Evolutionary conservation across 2,113 vertebrate species (phyloP).

Genomic region (Cebidichthys violaceus): DNA sequence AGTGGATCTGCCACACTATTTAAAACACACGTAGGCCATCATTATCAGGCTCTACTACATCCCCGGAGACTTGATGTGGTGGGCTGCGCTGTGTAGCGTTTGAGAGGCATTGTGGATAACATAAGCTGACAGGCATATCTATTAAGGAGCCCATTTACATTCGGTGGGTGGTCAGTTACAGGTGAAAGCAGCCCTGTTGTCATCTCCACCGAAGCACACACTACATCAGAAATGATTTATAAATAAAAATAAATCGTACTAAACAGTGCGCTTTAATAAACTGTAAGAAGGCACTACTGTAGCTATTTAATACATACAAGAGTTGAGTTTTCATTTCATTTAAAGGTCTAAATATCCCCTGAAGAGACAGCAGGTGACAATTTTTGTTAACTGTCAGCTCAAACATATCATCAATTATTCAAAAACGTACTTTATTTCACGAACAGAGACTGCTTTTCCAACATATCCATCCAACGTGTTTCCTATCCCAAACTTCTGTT

Average conservation of each 20-base stretch:
- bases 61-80: slow-evolving; percentile 52
- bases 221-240: slow-evolving; percentile 8
- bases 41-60: slow-evolving; percentile 53
- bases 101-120: slow-evolving; percentile 65
- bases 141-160: slow-evolving; percentile 62
- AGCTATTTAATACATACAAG: neutral
- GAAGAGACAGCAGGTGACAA: slow-evolving; percentile 31
- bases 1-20: slow-evolving; percentile 47
- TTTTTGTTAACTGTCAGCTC: slow-evolving; percentile 42
- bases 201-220: slow-evolving; percentile 28
- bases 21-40: slow-evolving; percentile 60
- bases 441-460: neutral
- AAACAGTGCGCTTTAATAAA: slow-evolving; percentile 2
- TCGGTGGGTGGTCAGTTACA: slow-evolving; percentile 68
- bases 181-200: slow-evolving; percentile 57
- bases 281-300: neutral
- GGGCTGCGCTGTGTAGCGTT: slow-evolving; percentile 36
- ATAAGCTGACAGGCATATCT: slow-evolving; percentile 68
- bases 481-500: neutral
- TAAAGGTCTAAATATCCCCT: slow-evolving; percentile 21
- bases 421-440: slow-evolving; percentile 2
- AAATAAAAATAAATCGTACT: slow-evolving; percentile 28
- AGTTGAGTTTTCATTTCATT: slow-evolving; percentile 29
- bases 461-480: neutral
- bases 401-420: slow-evolving; percentile 47